Evolutionary conservation across 2,888 invertebrate genomes (phyloP), one percentile per base, ranked within the genome.

Genomic region (Terebella lapidaria): DNA sequence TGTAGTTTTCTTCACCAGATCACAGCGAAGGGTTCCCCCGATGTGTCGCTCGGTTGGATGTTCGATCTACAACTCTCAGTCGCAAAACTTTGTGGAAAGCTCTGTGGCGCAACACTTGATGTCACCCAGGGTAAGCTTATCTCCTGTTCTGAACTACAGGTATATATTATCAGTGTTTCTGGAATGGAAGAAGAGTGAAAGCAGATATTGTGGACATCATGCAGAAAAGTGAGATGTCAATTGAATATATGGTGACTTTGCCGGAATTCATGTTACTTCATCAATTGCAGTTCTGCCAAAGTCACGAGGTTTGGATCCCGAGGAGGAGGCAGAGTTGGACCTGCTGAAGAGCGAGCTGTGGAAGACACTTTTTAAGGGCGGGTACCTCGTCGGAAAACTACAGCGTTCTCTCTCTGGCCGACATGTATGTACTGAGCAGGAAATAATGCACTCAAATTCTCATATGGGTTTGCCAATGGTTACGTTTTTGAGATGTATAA

Each of bases 331-430:
- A 3, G 64, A 67, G 35, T 28, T 54, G 24, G 76, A 76, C 59
- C 67, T 79, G 58, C 69, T 78, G 27, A 65, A 71, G 15, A 77
- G 76, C 66, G 76, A 77, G 42, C 66, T 79, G 56, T 79, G 79
- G 79, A 75, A 74, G 1, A 74, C 78, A 0, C 59, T 79, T 59
- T 78, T 79, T 65, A 65, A 77, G 20, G 78, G 75, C 24, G 79
- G 79, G 2, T 77, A 76, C 62, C 72, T 71, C 52, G 45, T 4
- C 74, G 72, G 35, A 75, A 54, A 72, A 63, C 67, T 79, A 45
- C 74, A 77, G 67, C 57, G 75, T 27, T 75, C 79, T 1, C 70
- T 78, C 42, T 78, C 78, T 3, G 76, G 76, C 27, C 75, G 70
- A 70, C 71, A 71, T 67, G 77, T 76, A 67, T 71, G 73, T 71